These are phyloP conservation scores for Gallinago jamesoni DNA, from an alignment of 2,113 vertebrate genomes.

Conservation along the genomic window DNA sequence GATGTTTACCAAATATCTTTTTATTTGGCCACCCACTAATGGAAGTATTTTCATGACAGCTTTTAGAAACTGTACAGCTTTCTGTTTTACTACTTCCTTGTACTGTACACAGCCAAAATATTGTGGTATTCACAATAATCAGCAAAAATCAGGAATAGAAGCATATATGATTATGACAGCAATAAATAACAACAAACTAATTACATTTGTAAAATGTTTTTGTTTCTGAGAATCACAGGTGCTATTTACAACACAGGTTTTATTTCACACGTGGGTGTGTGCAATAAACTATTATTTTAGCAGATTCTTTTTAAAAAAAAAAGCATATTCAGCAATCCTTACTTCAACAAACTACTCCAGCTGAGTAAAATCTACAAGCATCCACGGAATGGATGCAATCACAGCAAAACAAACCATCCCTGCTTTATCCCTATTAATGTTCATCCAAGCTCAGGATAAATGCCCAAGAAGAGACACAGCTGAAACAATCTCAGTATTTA, in stretches of 20 bases:
- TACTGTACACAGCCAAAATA: not conserved
- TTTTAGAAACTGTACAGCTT: constrained; percentile 6
- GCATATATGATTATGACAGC: not conserved
- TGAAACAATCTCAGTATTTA: not conserved
- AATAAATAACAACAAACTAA: not conserved
- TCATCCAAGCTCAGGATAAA: not conserved
- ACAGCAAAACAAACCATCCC: not conserved
- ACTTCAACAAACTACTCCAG: not conserved
- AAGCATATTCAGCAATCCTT: not conserved
- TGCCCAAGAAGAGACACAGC: not conserved
- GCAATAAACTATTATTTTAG: not conserved
- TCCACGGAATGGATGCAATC: not conserved
- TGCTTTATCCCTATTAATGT: not conserved
- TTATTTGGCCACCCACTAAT: constrained; percentile 24
- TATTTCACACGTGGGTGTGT: not conserved
- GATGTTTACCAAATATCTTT: constrained; percentile 20
- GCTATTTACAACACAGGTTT: constrained; percentile 1
- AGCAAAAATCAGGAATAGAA: not conserved
- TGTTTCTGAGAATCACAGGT: constrained; percentile 21
- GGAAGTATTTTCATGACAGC: not conserved
- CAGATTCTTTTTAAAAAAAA: not conserved
- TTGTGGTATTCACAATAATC: not conserved
- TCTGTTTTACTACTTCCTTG: not conserved
- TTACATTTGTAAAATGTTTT: not conserved
- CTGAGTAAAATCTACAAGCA: not conserved